Conservation (phyloP, 2,797 vertebrate genomes). For the Dryobates pubescens region DNA sequence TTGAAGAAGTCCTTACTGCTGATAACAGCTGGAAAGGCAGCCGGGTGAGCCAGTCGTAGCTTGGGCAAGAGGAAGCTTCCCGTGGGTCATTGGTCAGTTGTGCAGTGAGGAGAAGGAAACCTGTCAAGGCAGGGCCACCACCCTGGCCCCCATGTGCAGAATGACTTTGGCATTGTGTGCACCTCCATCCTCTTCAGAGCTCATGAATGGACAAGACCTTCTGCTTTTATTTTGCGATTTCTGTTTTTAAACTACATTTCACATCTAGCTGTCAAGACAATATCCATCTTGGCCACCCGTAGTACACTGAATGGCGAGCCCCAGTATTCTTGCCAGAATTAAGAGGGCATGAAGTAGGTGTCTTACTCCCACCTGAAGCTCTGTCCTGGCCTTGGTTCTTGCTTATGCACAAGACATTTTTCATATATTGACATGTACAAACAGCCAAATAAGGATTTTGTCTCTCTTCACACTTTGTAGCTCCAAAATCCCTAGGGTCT, state of each 20-base stretch:
- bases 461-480: not conserved
- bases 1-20: fast-evolving
- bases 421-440: fast-evolving
- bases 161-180: fast-evolving
- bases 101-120: fast-evolving
- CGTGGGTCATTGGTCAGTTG: fast-evolving
- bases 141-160: too few relatives aligned
- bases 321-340: fast-evolving
- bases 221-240: not conserved
- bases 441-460: not conserved
- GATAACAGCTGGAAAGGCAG: fast-evolving
- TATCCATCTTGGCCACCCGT: fast-evolving
- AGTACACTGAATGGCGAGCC: fast-evolving
- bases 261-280: too few relatives aligned
- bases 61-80: not conserved
- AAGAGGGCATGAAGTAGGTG: fast-evolving
- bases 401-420: fast-evolving
- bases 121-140: not conserved
- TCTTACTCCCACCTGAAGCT: not conserved
- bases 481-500: not conserved
- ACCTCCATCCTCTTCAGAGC: not conserved
- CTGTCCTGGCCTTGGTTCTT: fast-evolving
- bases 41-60: fast-evolving
- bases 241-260: not conserved
- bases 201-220: fast-evolving